Evolutionary conservation across 2,113 vertebrate genomes (phyloP).

Genomic region (Caranx ignobilis): DNA sequence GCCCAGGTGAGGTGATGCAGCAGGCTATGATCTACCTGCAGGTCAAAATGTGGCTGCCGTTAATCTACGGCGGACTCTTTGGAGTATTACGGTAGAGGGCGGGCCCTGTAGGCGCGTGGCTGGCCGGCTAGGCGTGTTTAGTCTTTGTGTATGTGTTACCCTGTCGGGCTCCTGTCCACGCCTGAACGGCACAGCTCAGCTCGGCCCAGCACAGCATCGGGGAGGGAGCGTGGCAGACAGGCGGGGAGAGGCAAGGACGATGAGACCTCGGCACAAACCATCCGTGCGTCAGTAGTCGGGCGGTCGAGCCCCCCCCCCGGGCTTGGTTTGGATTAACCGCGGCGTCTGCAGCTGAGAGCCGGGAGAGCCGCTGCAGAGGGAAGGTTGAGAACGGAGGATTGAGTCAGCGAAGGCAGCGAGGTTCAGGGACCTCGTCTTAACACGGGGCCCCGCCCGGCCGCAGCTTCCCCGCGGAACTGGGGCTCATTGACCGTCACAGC

Average conservation of each 20-base stretch:
- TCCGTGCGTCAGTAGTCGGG: not conserved
- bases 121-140: constrained; percentile 63
- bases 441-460: constrained; percentile 38
- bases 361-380: not conserved
- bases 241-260: not conserved
- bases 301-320: not conserved
- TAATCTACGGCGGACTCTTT: not conserved
- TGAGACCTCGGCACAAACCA: not conserved
- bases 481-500: not conserved
- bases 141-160: constrained; percentile 28
- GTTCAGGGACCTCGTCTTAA: not conserved
- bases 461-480: constrained; percentile 3
- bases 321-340: constrained; percentile 49
- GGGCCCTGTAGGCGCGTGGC: constrained; percentile 67
- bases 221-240: constrained; percentile 3
- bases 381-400: constrained; percentile 29
- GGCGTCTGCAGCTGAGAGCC: constrained; percentile 3
- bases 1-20: too few relatives aligned
- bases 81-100: constrained; percentile 71
- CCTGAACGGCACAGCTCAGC: constrained; percentile 8
- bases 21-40: too few relatives aligned
- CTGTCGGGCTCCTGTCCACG: constrained; percentile 31
- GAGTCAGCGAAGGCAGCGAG: constrained; percentile 3
- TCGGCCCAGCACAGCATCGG: constrained; percentile 11
- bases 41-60: too few relatives aligned